Conservation (phyloP, 2,113 vertebrate species). For the Rhagologus leucostigma region DNA sequence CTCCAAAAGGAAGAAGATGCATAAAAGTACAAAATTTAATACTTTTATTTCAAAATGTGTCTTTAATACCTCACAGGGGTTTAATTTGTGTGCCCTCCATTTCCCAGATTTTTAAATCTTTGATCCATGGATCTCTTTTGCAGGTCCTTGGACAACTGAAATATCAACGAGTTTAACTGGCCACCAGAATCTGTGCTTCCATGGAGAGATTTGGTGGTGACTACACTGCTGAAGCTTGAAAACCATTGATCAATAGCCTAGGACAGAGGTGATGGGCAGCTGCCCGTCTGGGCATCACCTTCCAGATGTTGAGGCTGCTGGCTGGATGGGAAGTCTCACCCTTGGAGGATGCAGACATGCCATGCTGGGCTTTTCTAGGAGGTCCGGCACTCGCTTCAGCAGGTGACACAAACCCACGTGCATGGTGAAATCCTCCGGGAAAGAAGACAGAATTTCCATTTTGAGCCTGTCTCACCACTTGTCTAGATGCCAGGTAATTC, state of each 20-base stretch:
- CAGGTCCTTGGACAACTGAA: background rate
- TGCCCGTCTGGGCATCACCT: background rate
- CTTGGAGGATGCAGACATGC: background rate
- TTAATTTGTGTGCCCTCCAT: background rate
- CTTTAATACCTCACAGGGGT: background rate
- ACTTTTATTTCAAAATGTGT: background rate
- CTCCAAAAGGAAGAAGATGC: background rate
- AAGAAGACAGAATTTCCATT: background rate
- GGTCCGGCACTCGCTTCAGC: fast-evolving
- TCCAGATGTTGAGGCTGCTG: background rate
- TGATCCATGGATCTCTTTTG: background rate
- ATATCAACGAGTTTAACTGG: background rate
- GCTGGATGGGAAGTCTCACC: background rate
- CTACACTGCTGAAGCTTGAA: background rate
- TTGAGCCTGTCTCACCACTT: background rate
- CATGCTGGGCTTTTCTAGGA: background rate
- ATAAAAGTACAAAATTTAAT: background rate
- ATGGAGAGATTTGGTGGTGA: background rate
- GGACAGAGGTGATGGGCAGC: background rate
- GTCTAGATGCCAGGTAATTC: slow-evolving; percentile 21
- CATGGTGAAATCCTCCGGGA: background rate
- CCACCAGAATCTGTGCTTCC: background rate
- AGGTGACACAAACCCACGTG: background rate
- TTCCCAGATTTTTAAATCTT: background rate
- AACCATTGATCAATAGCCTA: background rate